phyloP scores from a whole-genome alignment of 2,888 invertebrate species.

The Erpobdella octoculata region DNA sequence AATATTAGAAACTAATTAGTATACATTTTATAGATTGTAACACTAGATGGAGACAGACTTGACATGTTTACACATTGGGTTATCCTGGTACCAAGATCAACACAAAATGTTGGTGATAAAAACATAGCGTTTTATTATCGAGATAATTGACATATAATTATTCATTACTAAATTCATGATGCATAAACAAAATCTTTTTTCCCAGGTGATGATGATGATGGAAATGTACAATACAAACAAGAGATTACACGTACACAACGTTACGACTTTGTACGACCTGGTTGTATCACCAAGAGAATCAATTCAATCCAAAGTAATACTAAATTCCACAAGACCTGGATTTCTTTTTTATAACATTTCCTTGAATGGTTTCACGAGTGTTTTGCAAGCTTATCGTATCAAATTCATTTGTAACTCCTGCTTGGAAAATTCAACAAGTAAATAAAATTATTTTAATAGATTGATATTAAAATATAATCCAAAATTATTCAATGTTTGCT shows the following conservation, averaged over 20 bases:
- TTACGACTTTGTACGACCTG: constrained; percentile 19
- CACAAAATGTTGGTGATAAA: constrained; percentile 19
- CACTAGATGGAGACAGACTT: constrained; percentile 32
- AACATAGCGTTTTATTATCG: background rate
- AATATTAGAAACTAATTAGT: too few species aligned
- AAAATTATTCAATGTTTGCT: too few species aligned
- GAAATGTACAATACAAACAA: constrained; percentile 35
- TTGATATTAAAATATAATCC: too few species aligned
- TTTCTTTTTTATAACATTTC: constrained; percentile 38
- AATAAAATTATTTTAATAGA: background rate
- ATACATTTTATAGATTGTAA: constrained; percentile 27
- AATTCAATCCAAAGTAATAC: constrained; percentile 11
- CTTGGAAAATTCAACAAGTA: constrained; percentile 28
- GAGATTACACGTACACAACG: constrained; percentile 27
- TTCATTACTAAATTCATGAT: too few species aligned
- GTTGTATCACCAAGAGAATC: constrained; percentile 1
- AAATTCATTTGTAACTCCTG: constrained; percentile 28
- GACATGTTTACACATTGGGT: constrained; percentile 33
- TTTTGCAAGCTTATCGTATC: constrained; percentile 35
- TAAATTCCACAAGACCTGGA: constrained; percentile 30
- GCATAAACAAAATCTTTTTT: background rate
- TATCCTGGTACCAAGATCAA: constrained; percentile 32
- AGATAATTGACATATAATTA: too few species aligned
- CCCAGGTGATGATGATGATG: constrained; percentile 28
- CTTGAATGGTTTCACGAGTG: constrained; percentile 31